A percentile compares a stretch with the other conserved stretches of the same genome.
These are phyloP conservation scores for Mesoligia furuncula DNA, from an alignment of 2,888 invertebrate genomes.

Conservation along the genomic window DNA sequence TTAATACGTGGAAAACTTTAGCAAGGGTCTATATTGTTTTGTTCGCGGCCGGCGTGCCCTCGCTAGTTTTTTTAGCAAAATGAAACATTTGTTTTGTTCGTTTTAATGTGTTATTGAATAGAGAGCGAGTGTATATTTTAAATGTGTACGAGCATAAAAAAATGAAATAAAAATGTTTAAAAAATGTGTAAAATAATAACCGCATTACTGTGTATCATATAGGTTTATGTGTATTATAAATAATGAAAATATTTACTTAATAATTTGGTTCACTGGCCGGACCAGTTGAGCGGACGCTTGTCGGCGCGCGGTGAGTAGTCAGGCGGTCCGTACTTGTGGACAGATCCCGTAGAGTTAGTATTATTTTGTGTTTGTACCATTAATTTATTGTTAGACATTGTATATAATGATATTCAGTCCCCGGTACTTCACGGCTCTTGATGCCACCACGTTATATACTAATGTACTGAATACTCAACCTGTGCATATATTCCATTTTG, in stretches of 20 bases:
- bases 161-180: constrained; percentile 61
- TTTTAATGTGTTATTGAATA: constrained; percentile 44
- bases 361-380: constrained; percentile 59
- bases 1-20: constrained; percentile 72
- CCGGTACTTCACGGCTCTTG: constrained; percentile 32
- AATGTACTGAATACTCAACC: constrained; percentile 46
- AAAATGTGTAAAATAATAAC: constrained; percentile 77
- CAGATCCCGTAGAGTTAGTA: constrained; percentile 56
- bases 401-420: constrained; percentile 53
- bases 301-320: constrained; percentile 36
- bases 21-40: constrained; percentile 22
- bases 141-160: constrained; percentile 63
- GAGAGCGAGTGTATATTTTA: constrained; percentile 60
- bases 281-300: constrained; percentile 70
- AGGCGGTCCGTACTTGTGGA: constrained; percentile 50
- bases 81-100: constrained; percentile 50
- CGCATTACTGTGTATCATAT: constrained; percentile 81
- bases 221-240: constrained; percentile 80
- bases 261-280: constrained; percentile 78
- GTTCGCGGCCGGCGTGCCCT: constrained; percentile 12
- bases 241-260: constrained; percentile 64
- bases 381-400: constrained; percentile 54
- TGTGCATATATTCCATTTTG: constrained; percentile 50
- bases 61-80: constrained; percentile 62
- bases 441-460: constrained; percentile 25